Evolutionary conservation across 2,888 invertebrate species (phyloP), one percentile per base, ranked within the genome.

Genomic region (Eumerus sabulonum): DNA sequence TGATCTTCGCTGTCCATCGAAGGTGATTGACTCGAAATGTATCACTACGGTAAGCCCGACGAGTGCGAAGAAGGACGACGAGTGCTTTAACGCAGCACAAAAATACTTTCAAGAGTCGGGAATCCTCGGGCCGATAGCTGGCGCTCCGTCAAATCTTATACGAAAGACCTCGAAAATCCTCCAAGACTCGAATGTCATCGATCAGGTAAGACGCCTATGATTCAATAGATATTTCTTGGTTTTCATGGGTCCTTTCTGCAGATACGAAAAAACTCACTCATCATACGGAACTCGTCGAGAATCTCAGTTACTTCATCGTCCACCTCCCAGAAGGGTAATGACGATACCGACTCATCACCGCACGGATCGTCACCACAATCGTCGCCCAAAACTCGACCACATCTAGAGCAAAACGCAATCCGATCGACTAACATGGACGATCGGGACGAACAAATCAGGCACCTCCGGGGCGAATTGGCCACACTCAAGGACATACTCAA

Each of bases 401-500:
- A 44, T 18, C 17, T 51, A 1, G 68, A 74, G 9, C 42, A 51
- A 7, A 68, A 63, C 13, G 9, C 45, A 14, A 50, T 5, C 11
- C 40, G n/a, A 40, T n/a, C 38, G 47, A 1, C 73, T n/a, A 68
- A 59, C 12, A 85, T 45, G 59, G 86, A 86, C 63, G 84, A 84
- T 57, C 83, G 83, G 3, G 83, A 85, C 62, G 82, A 84, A 18
- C 85, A 91, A 90, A 85, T 90, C 85, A 84, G 89, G 87, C 85
- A 88, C 12, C 86, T 91, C 45, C 91, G 91, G 73, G 88, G 90
- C 1, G 92, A 93, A 84, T 86, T 93, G 66, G 86, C 88, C 18
- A 90, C 91, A 36, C 89, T 92, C 36, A 90, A 90, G 82, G 90
- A 91, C 82, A 88, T 91, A 66, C 87, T 93, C 47, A 89, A 89